A percentile compares a stretch with the other conserved stretches of the same genome.
phyloP scores from a whole-genome alignment of 2,113 vertebrate species.

The Myxocyprinus asiaticus region DNA sequence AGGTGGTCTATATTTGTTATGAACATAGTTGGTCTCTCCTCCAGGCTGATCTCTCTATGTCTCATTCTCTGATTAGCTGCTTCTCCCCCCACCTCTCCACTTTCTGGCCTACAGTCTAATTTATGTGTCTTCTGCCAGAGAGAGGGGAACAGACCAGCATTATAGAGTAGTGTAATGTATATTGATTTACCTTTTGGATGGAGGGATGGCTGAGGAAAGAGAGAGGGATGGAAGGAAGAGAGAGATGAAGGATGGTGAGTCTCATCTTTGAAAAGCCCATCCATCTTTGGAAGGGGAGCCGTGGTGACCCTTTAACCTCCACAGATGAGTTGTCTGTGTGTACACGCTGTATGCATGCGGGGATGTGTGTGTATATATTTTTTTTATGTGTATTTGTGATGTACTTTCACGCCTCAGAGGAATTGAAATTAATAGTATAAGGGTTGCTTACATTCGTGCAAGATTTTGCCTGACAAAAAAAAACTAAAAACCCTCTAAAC shows the following conservation, averaged over 20 bases:
- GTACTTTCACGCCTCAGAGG: slow-evolving; percentile 31
- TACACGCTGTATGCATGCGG: slow-evolving; percentile 9
- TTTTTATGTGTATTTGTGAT: slow-evolving; percentile 3
- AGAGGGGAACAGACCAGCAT: slow-evolving; percentile 36
- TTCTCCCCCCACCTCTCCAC: slow-evolving; percentile 39
- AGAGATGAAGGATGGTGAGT: slow-evolving; percentile 53
- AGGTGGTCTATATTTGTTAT: background rate
- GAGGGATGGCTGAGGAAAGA: slow-evolving; percentile 45
- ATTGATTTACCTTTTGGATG: slow-evolving; percentile 59
- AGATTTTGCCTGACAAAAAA: slow-evolving; percentile 26
- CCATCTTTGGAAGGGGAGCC: slow-evolving; percentile 53
- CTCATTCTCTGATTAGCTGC: slow-evolving; percentile 57
- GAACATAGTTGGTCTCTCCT: slow-evolving; percentile 24
- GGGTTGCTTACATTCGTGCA: slow-evolving; percentile 37
- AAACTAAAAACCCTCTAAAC: background rate
- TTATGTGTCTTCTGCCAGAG: slow-evolving; percentile 45
- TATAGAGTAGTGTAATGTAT: slow-evolving; percentile 56
- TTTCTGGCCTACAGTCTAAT: slow-evolving; percentile 54
- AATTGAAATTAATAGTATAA: slow-evolving; percentile 46
- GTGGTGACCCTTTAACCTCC: slow-evolving; percentile 50
- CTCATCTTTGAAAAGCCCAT: slow-evolving; percentile 55
- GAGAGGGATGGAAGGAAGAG: slow-evolving; percentile 48
- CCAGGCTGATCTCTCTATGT: slow-evolving; percentile 35
- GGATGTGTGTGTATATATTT: slow-evolving; percentile 36
- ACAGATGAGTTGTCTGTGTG: slow-evolving; percentile 41